Evolutionary conservation across 2,113 vertebrate genomes (phyloP).

Genomic region (Dolichallabes microphthalmus): DNA sequence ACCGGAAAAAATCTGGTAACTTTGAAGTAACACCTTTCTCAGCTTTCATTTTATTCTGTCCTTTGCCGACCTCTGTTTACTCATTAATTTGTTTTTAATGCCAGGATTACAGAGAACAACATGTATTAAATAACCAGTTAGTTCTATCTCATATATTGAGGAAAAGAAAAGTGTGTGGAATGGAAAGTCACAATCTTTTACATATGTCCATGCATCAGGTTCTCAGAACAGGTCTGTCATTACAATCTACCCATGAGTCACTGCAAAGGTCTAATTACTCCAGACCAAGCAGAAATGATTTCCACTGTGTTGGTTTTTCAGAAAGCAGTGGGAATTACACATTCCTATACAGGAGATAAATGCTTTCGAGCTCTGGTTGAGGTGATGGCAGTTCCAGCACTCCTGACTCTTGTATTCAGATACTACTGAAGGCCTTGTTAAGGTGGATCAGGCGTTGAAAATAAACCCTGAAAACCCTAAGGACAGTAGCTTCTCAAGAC

Average conservation of each 20-base stretch:
- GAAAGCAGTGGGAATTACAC: too few relatives aligned
- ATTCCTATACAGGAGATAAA: background rate
- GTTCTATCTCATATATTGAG: background rate
- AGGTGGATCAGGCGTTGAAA: background rate
- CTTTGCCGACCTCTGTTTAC: background rate
- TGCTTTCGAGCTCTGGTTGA: background rate
- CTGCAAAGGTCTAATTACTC: background rate
- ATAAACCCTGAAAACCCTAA: background rate
- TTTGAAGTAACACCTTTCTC: background rate
- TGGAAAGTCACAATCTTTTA: background rate
- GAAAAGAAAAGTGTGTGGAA: background rate
- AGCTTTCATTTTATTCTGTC: background rate
- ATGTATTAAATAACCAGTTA: background rate
- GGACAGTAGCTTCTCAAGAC: background rate
- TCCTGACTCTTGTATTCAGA: background rate
- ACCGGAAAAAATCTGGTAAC: background rate
- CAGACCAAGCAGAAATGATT: background rate
- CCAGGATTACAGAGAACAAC: background rate
- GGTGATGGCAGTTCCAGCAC: background rate
- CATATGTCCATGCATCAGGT: background rate
- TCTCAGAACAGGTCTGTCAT: background rate
- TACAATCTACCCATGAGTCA: constrained; percentile 7
- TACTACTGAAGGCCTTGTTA: background rate
- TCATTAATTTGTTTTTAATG: background rate
- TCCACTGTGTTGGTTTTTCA: background rate